phyloP scores from a whole-genome alignment of 2,113 vertebrate genomes.

The Spermophilus dauricus region DNA sequence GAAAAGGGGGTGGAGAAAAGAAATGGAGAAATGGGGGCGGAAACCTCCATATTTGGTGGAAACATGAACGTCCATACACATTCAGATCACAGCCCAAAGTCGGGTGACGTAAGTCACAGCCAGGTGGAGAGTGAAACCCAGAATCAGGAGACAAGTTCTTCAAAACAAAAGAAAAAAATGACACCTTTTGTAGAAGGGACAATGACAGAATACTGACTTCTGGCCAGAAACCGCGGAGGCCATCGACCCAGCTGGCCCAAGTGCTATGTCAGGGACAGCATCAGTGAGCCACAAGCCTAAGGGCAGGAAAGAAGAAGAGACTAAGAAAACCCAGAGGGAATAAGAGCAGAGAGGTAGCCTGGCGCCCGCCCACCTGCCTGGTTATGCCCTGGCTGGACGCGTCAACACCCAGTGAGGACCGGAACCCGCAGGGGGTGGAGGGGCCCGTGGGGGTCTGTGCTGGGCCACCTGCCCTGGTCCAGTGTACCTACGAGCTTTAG shows the following conservation, averaged over 20 bases:
- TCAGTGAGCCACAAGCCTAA: neutral
- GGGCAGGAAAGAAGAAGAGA: neutral
- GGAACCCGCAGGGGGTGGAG: too few relatives aligned
- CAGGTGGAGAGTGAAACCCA: accelerated
- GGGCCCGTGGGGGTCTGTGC: neutral
- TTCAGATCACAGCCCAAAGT: accelerated
- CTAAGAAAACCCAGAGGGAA: neutral
- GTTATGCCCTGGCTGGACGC: too few relatives aligned
- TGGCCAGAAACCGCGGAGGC: too few relatives aligned
- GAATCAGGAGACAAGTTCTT: neutral
- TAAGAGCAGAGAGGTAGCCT: accelerated
- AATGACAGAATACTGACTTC: accelerated
- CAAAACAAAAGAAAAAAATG: neutral
- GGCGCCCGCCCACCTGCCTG: too few relatives aligned
- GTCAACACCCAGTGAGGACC: too few relatives aligned
- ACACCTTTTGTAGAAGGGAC: accelerated
- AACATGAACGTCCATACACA: accelerated
- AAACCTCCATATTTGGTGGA: neutral
- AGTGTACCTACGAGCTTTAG: accelerated
- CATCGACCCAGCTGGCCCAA: accelerated
- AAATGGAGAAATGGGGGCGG: neutral
- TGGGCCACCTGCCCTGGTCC: neutral
- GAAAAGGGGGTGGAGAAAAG: accelerated
- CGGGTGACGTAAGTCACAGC: accelerated
- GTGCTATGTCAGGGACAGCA: too few relatives aligned